These are phyloP conservation scores for Cliona cf. orientalis DNA, from an alignment of 37 sponge, comb jelly and placozoan genomes.

Conservation along the genomic window DNA sequence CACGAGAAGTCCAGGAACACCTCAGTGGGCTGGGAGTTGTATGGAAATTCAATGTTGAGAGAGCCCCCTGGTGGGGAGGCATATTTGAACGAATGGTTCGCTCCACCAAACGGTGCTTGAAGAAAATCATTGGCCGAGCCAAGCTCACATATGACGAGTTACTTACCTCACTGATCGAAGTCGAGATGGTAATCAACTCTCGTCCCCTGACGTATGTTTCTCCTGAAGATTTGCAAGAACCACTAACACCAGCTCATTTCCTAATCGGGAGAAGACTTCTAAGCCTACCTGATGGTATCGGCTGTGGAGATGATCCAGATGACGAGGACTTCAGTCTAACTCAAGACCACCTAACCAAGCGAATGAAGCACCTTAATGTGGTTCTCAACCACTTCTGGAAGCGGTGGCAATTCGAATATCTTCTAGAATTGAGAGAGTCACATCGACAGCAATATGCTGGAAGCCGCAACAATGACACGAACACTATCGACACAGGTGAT, in stretches of 20 bases:
- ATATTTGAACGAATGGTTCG: too few relatives aligned
- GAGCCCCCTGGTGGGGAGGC: too few relatives aligned
- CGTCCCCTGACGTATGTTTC: conserved; percentile 23
- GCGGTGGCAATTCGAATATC: conserved; percentile 2
- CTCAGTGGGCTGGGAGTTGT: too few relatives aligned
- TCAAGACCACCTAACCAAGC: neutral
- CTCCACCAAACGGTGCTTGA: too few relatives aligned
- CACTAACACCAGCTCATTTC: conserved; percentile 46
- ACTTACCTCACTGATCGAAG: too few relatives aligned
- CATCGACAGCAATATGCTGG: conserved; percentile 13
- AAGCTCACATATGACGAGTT: too few relatives aligned
- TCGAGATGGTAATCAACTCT: conserved; percentile 41
- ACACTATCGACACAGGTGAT: neutral
- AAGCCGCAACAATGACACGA: neutral
- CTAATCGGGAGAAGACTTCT: conserved; percentile 26
- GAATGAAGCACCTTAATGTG: conserved; percentile 15
- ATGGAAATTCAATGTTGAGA: too few relatives aligned
- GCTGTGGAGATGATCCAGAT: neutral
- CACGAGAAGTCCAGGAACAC: too few relatives aligned
- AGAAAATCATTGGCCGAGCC: conserved; percentile 14
- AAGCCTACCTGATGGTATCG: conserved; percentile 10
- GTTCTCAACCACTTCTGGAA: conserved; percentile 3
- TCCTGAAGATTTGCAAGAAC: conserved; percentile 31
- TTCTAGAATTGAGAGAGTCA: conserved; percentile 3
- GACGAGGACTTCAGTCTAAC: neutral